Evolutionary conservation across 2,797 vertebrate species (phyloP).

Genomic region (Rhynchotus rufescens): DNA sequence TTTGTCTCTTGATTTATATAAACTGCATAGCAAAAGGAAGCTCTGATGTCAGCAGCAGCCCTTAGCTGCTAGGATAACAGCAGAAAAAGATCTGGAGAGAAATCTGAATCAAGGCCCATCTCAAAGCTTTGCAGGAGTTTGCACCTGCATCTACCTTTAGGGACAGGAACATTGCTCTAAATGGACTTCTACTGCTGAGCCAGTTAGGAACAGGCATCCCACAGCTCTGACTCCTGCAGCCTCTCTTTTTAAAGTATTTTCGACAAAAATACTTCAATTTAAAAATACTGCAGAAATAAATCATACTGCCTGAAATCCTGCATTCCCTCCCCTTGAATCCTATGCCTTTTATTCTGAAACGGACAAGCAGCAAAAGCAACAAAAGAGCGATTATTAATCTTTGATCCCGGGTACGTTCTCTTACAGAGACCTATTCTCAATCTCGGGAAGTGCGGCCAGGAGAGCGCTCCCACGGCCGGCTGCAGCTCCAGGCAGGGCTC

Average conservation of each 20-base stretch:
- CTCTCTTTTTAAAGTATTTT: neutral
- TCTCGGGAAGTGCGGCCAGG: conserved; percentile 51
- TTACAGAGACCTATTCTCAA: conserved; percentile 60
- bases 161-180: conserved; percentile 4
- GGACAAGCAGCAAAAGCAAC: conserved; percentile 39
- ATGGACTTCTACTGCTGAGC: neutral
- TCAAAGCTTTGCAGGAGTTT: neutral
- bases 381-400: conserved; percentile 68
- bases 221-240: neutral
- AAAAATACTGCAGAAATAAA: conserved; percentile 20
- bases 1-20: neutral
- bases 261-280: neutral
- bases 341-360: conserved; percentile 49
- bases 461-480: conserved; percentile 65
- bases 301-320: neutral
- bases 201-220: neutral
- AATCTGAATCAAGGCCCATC: neutral
- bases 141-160: neutral
- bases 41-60: conserved; percentile 10
- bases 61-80: neutral
- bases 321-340: conserved; percentile 10
- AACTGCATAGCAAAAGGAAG: conserved; percentile 44
- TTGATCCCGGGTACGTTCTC: conserved; percentile 69
- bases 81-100: neutral
- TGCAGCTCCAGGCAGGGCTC: conserved; percentile 70